Evolutionary conservation across 2,113 vertebrate genomes (phyloP), one percentile per base, ranked within the genome.

Genomic region (Upupa epops): DNA sequence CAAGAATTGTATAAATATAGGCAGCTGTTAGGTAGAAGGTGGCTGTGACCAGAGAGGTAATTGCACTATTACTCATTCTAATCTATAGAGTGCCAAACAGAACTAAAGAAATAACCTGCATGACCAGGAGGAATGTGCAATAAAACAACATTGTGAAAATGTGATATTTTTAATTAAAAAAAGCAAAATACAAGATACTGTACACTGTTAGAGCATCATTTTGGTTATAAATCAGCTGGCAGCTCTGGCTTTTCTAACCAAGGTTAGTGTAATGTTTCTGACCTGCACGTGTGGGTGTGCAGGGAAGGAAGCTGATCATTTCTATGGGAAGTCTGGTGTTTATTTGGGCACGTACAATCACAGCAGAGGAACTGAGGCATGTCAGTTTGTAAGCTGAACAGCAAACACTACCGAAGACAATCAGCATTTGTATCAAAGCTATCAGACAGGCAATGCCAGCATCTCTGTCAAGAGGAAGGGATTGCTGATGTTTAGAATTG

Each of bases 91-190:
- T 95, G 94, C 92, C 91, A 90, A 94, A 94, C 86, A 95, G 86
- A 92, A 95, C 81, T 95, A 94, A 95, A 96, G 90, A 94, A 91
- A 89, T 94, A 90, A 96, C 94, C 69, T 85, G 94, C 88, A 76
- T 96, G 96, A 97, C 97, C 97, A 97, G 97, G 97, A 97, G 95
- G 96, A 97, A 97, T 83, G 98, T 98, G 98, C 98, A 98, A 98
- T 98, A 98, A 94, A 94, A 89, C 87, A 84, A 92, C 81, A 85
- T 94, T 96, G 95, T 97, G 77, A 96, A 97, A 97, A 98, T 98
- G 97, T 98, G 97, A 98, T 94, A 81, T 46, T 60, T 56, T 29
- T 36, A 3, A 58, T 7, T 45, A 20, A 5, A 55, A 36, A 71
- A 92, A 95, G 83, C 66, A 72, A 83, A 91, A 76, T 82, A 84